A percentile compares a stretch with the other conserved stretches of the same genome.
Evolutionary conservation across 2,888 invertebrate genomes (phyloP).

Genomic region (Luperina testacea): DNA sequence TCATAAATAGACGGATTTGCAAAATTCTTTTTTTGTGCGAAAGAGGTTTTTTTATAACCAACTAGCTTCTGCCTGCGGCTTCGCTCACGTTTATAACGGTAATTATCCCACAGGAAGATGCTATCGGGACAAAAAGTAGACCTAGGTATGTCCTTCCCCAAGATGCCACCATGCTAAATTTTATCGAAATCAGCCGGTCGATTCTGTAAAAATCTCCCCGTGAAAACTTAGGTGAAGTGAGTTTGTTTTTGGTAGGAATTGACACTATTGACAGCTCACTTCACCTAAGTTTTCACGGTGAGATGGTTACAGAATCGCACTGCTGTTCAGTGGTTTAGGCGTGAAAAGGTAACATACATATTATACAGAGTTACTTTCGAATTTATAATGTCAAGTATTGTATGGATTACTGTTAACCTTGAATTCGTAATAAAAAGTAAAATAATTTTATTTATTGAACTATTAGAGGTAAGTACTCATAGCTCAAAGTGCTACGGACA

Average conservation of each 20-base stretch:
- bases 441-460: background rate
- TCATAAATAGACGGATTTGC: no score
- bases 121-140: background rate
- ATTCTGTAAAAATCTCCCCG: no score
- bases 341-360: background rate
- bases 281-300: no score
- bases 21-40: no score
- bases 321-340: background rate
- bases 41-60: background rate
- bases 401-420: background rate
- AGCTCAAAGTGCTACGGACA: background rate
- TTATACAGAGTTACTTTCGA: background rate
- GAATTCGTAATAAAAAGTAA: background rate
- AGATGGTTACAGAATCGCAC: no score
- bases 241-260: no score
- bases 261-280: no score
- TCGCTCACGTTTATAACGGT: background rate
- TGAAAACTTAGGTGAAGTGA: no score
- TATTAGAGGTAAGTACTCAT: background rate
- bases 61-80: background rate
- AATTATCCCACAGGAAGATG: background rate
- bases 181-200: background rate
- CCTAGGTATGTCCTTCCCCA: background rate
- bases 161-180: background rate
- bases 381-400: background rate